Percentiles rank a stretch among this genome's conserved stretches.
Evolutionary conservation across 2,113 vertebrate species (phyloP).

Genomic region (Alectura lathami): DNA sequence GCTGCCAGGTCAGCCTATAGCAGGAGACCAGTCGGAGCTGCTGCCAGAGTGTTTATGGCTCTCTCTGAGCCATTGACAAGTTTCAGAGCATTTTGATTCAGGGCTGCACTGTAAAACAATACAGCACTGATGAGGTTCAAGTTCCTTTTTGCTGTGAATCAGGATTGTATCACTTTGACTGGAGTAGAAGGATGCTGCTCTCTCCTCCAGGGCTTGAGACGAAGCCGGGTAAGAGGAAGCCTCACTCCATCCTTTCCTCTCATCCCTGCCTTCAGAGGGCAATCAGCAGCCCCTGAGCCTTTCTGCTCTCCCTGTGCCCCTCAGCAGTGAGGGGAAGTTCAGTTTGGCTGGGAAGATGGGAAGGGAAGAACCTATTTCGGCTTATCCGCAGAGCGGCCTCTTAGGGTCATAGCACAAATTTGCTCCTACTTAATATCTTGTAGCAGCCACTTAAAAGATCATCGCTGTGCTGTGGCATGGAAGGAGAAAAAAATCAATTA

Average conservation of each 20-base stretch:
- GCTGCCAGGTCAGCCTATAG: background rate
- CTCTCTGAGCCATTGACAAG: background rate
- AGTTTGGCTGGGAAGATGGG: background rate
- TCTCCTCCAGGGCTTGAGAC: background rate
- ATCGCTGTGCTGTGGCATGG: background rate
- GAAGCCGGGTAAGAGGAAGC: background rate
- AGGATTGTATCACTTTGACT: fast-evolving
- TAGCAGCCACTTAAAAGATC: background rate
- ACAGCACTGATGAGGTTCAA: background rate
- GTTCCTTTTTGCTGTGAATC: background rate
- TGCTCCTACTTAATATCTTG: background rate
- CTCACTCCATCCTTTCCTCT: background rate
- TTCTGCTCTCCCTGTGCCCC: background rate
- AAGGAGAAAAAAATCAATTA: background rate
- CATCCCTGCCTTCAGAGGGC: background rate
- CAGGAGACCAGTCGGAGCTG: background rate
- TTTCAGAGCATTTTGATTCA: background rate
- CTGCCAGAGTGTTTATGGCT: background rate
- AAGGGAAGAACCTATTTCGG: background rate
- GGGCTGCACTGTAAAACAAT: background rate
- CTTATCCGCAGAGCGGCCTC: background rate
- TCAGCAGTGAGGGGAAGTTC: background rate
- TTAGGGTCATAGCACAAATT: background rate
- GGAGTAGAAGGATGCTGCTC: background rate
- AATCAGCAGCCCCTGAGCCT: background rate